Conservation (phyloP, 2,888 invertebrate genomes). For the Chesias legatella region DNA sequence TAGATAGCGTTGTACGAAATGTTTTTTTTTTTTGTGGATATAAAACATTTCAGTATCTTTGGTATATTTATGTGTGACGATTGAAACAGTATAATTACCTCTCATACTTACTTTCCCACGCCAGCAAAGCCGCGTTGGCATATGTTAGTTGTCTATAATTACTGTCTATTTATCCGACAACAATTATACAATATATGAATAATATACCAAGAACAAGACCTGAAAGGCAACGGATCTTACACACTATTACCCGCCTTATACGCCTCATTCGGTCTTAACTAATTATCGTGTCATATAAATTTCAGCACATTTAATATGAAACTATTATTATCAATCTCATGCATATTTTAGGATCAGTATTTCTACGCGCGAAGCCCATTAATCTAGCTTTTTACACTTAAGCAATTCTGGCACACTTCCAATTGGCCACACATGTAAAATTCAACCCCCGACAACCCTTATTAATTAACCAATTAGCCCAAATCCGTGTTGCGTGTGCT, state of each 20-base stretch:
- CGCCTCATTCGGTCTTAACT: background rate
- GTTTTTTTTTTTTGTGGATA: no score
- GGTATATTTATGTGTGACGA: no score
- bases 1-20: no score
- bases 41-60: no score
- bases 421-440: conserved; percentile 60
- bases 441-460: conserved; percentile 53
- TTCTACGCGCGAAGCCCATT: conserved; percentile 35
- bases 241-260: background rate
- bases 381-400: conserved; percentile 57
- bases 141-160: no score
- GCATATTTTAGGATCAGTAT: conserved; percentile 22
- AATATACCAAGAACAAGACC: no score
- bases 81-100: no score
- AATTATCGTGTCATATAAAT: background rate
- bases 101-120: no score
- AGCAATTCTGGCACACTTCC: conserved; percentile 59
- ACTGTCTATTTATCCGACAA: no score
- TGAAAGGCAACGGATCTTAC: no score
- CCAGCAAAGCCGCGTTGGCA: no score
- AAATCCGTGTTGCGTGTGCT: conserved; percentile 59
- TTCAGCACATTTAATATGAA: conserved; percentile 15
- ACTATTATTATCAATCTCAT: conserved; percentile 16
- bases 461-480: conserved; percentile 77
- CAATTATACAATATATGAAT: no score